Base-by-base conservation (phyloP, 2,888 invertebrate species). In the Erebia aethiops region DNA sequence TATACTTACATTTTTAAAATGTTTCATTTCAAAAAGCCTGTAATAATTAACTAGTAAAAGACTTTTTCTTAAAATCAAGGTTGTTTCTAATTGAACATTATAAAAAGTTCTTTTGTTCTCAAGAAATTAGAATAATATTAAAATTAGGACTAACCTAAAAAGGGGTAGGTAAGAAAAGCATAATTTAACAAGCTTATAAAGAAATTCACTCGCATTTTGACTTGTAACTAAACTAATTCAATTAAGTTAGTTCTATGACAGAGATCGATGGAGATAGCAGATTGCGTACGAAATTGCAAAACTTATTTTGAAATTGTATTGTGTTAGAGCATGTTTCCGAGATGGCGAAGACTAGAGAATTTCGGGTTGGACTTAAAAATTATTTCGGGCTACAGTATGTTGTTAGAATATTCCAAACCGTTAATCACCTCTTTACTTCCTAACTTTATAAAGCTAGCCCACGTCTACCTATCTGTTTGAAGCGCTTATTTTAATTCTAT, bases 241-340 rank as follows among this genome's bases (percentile, higher is more conserved):
- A 63, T 49, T 63, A 63, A 52, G 63, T 21, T 63, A 3, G 21
- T 52, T 10, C 7, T 52, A 63, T 14, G 26, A 63, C n/a, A 26
- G 51, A 35, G 49, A 61, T 61, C 61, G 43, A 61, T 43, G 61
- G n/a, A 13, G 58, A 41, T 18, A 61, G 18, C 61, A 61, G 43
- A 61, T 43, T 61, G 61, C 43, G 61, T 63, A 49, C 51, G 46
- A 63, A 51, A 63, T 63, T 51, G 26, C 26, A 63, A 63, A 63
- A 26, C 26, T 63, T n/a, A 54, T 21, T 18, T 49, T 21, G 46
- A 49, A 49, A 49, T 63, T 51, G 26, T 51, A 26, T 51, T 8
- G 8, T 51, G 35, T 21, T 35, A 51, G 51, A 26, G 14, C 21
- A 13, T 58, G 43, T 61, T 61, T 18, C 41, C 7, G n/a, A 54